Base-by-base conservation (phyloP, 2,113 vertebrate species). In the Pachypanchax playfairii region DNA sequence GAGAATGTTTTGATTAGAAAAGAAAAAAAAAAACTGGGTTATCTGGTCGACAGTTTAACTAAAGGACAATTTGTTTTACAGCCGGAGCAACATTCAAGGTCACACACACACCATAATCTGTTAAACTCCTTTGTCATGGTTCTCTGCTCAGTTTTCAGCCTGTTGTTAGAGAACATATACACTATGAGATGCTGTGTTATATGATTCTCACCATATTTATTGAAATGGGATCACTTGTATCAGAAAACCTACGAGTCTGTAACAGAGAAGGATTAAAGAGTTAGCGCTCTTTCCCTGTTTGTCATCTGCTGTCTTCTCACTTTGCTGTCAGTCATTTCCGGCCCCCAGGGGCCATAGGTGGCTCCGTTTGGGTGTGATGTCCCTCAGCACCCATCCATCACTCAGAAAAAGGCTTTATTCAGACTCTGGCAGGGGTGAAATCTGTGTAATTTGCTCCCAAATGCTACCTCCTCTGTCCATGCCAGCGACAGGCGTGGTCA, bases 381-480 rank as follows among this genome's bases (percentile, higher is more conserved):
- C 66, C 80, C 80, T 84, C 80, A 41, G 49, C 61, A 61, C 73
- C 82, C 77, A 91, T 91, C 87, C 87, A 90, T 91, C 90, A 91
- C 78, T 79, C 73, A 82, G 65, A 83, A 80, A n/a, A 73, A 50
- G 71, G 77, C 83, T 84, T 86, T 79, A 90, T 90, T 85, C 84
- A 89, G 59, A 52, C 29, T 71, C 58, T 90, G 88, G 88, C 92
- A 92, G 71, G 91, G 90, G 90, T 89, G 85, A 92, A 93, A 93
- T 91, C 79, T 77, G 71, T 80, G 87, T 92, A 88, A 91, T 92
- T 91, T 90, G 86, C 76, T 75, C 66, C 70, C 75, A 75, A 88
- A 87, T 87, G 80, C 79, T 72, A 63, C 59, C 61, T 73, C 61
- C 41, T 88, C 67, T 77, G 55, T 86, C 67, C 68, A 57, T 84